Conservation (phyloP, 1,140 invertebrate species). For the Scaptomyza pallida region DNA sequence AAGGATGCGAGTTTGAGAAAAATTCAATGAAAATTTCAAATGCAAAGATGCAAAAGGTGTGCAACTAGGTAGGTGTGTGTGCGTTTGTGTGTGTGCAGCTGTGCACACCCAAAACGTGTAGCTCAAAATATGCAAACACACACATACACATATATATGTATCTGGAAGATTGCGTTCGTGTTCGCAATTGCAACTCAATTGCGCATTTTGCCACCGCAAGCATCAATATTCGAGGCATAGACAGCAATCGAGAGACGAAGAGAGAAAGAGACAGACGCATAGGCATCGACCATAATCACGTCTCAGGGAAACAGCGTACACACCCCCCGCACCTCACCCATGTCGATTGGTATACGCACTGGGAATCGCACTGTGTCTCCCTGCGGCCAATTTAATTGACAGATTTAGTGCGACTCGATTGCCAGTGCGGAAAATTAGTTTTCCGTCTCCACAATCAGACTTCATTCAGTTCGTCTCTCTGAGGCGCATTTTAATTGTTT, state of each 20-base stretch:
- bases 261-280: no score
- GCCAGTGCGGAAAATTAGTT: slow-evolving; percentile 82
- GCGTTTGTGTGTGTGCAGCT: slow-evolving; percentile 32
- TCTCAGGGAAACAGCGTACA: slow-evolving; percentile 53
- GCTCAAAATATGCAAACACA: slow-evolving; percentile 68
- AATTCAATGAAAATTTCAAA: slow-evolving; percentile 69
- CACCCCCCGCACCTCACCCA: background rate
- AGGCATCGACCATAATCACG: slow-evolving; percentile 75
- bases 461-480: slow-evolving; percentile 55
- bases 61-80: background rate
- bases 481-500: slow-evolving; percentile 75
- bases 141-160: slow-evolving; percentile 32
- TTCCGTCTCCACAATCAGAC: slow-evolving; percentile 74
- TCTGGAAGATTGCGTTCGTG: slow-evolving; percentile 72
- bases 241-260: slow-evolving; percentile 17
- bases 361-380: slow-evolving; percentile 42
- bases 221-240: slow-evolving; percentile 62
- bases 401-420: slow-evolving; percentile 79
- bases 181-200: slow-evolving; percentile 82
- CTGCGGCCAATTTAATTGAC: slow-evolving; percentile 82
- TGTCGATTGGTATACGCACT: slow-evolving; percentile 34
- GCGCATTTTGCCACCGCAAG: slow-evolving; percentile 80
- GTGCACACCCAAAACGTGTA: slow-evolving; percentile 79
- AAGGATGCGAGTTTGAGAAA: slow-evolving; percentile 48
- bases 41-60: slow-evolving; percentile 49